Conservation (phyloP, 1,140 invertebrate genomes). For the Cydia strobilella region DNA sequence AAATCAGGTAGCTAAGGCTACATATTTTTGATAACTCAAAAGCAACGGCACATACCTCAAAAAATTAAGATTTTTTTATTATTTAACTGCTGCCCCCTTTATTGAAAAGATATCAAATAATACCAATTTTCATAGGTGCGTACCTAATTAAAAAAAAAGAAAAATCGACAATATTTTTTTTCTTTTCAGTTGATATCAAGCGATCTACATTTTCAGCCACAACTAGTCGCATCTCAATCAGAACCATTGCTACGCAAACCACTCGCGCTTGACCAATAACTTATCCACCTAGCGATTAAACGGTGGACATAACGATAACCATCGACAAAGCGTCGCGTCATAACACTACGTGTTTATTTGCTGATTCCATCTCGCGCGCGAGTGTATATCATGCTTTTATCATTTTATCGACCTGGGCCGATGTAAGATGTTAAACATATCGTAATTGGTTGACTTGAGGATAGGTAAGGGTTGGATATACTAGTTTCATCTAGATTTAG, state of each 20-base stretch:
- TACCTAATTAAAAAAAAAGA: no score
- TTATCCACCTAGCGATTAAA: constrained; percentile 30
- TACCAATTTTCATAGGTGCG: no score
- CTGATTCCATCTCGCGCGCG: constrained; percentile 6
- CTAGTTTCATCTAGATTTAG: background rate
- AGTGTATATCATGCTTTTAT: constrained; percentile 27
- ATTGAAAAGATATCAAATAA: no score
- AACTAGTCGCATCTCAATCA: background rate
- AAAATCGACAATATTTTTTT: no score
- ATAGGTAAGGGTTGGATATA: background rate
- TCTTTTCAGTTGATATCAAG: no score
- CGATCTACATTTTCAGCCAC: background rate
- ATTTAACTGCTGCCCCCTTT: no score
- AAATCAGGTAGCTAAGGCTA: no score
- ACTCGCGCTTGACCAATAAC: background rate
- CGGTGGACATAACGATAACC: constrained; percentile 22
- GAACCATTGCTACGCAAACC: background rate
- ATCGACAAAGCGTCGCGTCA: constrained; percentile 23
- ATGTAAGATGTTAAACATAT: constrained; percentile 13
- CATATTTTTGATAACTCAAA: no score
- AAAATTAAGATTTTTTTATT: no score
- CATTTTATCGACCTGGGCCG: constrained; percentile 1
- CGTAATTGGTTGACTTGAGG: constrained; percentile 6
- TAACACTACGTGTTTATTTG: constrained; percentile 26
- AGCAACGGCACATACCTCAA: no score